Conservation (phyloP, 1,140 invertebrate species). For the Amyelois transitella region DNA sequence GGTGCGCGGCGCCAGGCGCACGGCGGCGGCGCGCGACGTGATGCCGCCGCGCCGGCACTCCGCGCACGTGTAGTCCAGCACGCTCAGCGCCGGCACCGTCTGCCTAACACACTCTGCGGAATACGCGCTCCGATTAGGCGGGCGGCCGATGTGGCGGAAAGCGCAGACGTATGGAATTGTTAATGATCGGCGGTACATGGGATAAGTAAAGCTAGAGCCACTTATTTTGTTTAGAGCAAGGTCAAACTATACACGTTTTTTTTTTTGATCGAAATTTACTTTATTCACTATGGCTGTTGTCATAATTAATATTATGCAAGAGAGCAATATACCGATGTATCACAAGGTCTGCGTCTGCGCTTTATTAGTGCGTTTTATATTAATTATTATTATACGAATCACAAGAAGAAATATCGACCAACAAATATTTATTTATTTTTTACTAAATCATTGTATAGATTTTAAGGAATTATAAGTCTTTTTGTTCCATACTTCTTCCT, state of each 20-base stretch:
- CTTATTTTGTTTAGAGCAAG: too few relatives aligned
- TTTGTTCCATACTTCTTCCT: background rate
- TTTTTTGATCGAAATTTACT: too few relatives aligned
- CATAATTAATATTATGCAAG: too few relatives aligned
- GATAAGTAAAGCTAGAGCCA: too few relatives aligned
- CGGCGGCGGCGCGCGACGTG: constrained; percentile 64
- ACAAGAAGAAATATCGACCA: background rate
- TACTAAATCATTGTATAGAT: background rate
- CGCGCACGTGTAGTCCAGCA: constrained; percentile 69
- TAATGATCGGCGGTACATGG: too few relatives aligned
- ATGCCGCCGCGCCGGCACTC: constrained; percentile 66
- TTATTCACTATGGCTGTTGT: too few relatives aligned
- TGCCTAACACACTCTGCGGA: constrained; percentile 65
- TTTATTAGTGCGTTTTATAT: background rate
- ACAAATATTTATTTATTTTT: background rate
- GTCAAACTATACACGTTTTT: too few relatives aligned
- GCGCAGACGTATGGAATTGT: too few relatives aligned
- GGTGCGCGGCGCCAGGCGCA: constrained; percentile 59
- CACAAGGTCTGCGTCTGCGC: background rate
- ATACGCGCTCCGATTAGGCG: constrained; percentile 1
- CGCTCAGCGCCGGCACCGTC: constrained; percentile 50
- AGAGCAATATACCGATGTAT: background rate
- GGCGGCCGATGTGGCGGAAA: background rate
- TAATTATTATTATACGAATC: background rate
- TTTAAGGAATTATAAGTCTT: background rate